phyloP scores from a whole-genome alignment of 92 coral and sea anemone species.

The Phenganax marumi region DNA sequence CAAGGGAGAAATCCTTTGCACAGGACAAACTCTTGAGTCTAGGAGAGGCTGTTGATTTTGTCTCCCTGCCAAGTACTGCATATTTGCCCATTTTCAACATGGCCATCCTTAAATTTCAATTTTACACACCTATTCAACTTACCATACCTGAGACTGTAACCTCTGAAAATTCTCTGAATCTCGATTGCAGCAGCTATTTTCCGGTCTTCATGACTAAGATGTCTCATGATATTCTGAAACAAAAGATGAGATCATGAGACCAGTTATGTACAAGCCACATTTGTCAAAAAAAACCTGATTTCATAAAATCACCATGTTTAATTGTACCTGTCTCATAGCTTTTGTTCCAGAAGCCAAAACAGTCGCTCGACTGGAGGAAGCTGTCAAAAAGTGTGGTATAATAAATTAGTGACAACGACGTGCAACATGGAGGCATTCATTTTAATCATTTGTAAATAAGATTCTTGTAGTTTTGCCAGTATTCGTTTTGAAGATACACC shows the following conservation, averaged over 20 bases:
- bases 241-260: no score
- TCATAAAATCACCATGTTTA: background rate
- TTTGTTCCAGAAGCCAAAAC: constrained; percentile 65
- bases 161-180: constrained; percentile 92
- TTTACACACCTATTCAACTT: no score
- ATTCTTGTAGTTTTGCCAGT: no score
- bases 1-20: no score
- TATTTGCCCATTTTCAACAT: no score
- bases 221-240: constrained; percentile 56
- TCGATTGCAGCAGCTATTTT: constrained; percentile 79
- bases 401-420: constrained; percentile 14
- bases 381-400: constrained; percentile 50
- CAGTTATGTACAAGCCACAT: no score
- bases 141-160: constrained; percentile 64
- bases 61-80: no score
- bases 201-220: constrained; percentile 60
- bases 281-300: no score
- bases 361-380: constrained; percentile 48
- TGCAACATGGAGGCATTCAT: background rate
- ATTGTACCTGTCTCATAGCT: constrained; percentile 73
- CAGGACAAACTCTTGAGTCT: no score
- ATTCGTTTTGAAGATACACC: no score
- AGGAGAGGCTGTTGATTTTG: no score
- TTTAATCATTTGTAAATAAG: background rate
- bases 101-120: no score